These are phyloP conservation scores for Tinea trinotella DNA, from an alignment of 2,888 invertebrate genomes.

Conservation along the genomic window DNA sequence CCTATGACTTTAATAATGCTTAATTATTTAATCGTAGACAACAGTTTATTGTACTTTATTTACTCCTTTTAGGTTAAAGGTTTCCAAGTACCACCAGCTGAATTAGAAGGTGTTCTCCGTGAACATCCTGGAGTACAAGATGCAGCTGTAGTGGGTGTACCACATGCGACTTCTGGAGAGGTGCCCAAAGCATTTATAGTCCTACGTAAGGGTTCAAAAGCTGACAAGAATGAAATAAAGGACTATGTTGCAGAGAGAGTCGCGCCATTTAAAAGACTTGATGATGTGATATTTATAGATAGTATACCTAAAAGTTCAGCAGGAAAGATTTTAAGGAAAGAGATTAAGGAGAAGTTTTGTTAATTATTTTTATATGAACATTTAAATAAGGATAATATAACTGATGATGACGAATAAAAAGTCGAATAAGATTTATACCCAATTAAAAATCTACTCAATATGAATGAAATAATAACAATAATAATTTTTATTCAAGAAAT, in stretches of 20 bases:
- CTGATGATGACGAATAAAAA: no score
- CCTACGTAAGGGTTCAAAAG: conserved; percentile 25
- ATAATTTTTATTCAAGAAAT: no score
- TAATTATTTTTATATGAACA: neutral
- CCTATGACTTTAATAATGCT: no score
- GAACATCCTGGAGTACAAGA: conserved; percentile 78
- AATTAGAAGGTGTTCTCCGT: conserved; percentile 79
- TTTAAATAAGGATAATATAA: no score
- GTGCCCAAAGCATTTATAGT: conserved; percentile 26
- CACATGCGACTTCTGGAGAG: conserved; percentile 76
- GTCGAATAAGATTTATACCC: no score
- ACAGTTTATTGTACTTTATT: no score
- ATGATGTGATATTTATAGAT: conserved; percentile 40
- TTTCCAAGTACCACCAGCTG: conserved; percentile 84
- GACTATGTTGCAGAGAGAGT: conserved; percentile 22
- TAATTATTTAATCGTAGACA: no score
- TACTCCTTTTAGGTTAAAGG: conserved; percentile 52
- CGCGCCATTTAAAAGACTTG: conserved; percentile 26
- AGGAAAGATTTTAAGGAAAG: conserved; percentile 78
- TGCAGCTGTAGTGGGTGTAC: conserved; percentile 82
- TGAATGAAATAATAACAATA: no score
- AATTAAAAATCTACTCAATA: no score
- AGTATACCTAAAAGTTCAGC: conserved; percentile 69
- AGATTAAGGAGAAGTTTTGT: conserved; percentile 39
- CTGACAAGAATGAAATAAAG: conserved; percentile 18